phyloP scores from a whole-genome alignment of 1,140 invertebrate species.

The Lepidotrigona ventralis region DNA sequence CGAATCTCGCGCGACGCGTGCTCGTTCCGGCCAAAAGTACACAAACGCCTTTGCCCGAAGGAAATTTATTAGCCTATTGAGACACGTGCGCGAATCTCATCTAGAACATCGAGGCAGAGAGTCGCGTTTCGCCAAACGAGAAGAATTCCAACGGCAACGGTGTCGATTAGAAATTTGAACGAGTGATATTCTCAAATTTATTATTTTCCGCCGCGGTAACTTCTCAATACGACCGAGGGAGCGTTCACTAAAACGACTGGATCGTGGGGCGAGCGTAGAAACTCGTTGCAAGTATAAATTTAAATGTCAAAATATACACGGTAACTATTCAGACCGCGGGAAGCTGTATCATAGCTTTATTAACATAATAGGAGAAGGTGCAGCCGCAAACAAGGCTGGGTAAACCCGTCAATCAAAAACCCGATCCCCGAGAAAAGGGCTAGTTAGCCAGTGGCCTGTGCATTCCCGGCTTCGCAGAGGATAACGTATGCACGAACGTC shows the following conservation, averaged over 20 bases:
- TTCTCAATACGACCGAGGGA: neutral
- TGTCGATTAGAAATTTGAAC: neutral
- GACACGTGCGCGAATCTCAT: conserved; percentile 14
- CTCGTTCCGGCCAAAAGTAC: neutral
- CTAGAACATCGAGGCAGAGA: neutral
- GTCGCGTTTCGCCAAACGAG: neutral
- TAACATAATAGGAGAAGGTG: conserved; percentile 76
- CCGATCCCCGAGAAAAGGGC: conserved; percentile 71
- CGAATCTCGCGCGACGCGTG: conserved; percentile 20
- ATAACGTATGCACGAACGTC: conserved; percentile 55
- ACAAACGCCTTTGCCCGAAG: neutral
- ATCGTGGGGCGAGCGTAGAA: conserved; percentile 25
- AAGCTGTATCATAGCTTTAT: conserved; percentile 77
- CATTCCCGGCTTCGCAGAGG: conserved; percentile 36
- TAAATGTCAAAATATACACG: conserved; percentile 79
- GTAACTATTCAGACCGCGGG: conserved; percentile 64
- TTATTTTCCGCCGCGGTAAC: neutral
- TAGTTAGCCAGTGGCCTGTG: conserved; percentile 53
- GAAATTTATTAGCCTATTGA: conserved; percentile 12
- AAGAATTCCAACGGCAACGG: neutral
- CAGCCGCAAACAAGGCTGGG: conserved; percentile 46
- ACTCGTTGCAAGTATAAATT: conserved; percentile 68
- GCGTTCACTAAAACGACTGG: neutral
- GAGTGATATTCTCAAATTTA: conserved; percentile 1
- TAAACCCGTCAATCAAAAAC: conserved; percentile 77